Percentiles rank a stretch among this genome's conserved stretches.
Conservation (phyloP, 2,797 vertebrate species). For the Thaleichthys pacificus region DNA sequence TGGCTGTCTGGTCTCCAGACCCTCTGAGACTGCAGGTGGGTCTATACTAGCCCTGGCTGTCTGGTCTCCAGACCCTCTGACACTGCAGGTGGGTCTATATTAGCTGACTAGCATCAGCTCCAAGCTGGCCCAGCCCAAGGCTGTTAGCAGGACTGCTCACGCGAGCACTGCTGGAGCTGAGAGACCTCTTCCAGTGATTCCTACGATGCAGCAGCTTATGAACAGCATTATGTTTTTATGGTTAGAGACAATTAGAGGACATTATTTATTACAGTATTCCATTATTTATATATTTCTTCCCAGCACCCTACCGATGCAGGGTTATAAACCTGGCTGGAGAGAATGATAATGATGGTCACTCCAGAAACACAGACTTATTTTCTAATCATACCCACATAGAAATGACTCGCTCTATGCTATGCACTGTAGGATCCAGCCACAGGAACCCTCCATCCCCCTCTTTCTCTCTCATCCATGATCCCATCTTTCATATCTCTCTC, state of each 20-base stretch:
- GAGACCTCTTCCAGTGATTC: not conserved
- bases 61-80: no score
- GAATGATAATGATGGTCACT: not conserved
- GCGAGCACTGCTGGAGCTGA: not conserved
- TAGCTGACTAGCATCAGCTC: constrained; percentile 42
- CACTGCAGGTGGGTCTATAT: constrained; percentile 37
- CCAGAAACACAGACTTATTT: not conserved
- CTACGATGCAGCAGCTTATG: not conserved
- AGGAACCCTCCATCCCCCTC: not conserved
- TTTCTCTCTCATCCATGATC: not conserved
- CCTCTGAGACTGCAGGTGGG: constrained; percentile 38
- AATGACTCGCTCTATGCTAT: not conserved
- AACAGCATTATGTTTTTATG: constrained; percentile 7
- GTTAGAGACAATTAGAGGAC: constrained; percentile 5
- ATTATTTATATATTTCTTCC: no score
- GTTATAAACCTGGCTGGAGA: not conserved
- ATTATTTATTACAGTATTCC: constrained; percentile 5
- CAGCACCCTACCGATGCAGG: not conserved
- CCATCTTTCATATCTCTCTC: not conserved
- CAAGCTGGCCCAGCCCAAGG: constrained; percentile 11
- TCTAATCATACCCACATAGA: not conserved
- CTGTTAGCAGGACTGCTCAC: constrained; percentile 31
- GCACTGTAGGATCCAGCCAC: not conserved
- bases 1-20: no score
- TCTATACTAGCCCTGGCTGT: constrained; percentile 38